Conservation (phyloP, 2,797 vertebrate species). For the Natrix natrix region DNA sequence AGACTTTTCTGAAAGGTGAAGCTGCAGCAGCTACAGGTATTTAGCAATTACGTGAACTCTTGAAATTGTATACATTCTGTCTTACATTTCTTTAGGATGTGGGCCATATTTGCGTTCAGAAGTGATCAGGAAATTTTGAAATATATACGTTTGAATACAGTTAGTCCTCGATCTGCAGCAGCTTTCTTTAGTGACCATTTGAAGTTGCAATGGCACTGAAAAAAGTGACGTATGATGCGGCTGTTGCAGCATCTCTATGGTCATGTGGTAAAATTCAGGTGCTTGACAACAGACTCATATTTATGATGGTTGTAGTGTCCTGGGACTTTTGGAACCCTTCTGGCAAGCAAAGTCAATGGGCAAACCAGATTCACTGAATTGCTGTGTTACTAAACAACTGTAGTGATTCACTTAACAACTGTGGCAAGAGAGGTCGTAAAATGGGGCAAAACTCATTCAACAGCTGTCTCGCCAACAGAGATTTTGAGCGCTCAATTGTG, state of each 20-base stretch:
- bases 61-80: background rate
- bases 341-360: background rate
- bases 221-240: background rate
- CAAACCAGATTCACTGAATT: background rate
- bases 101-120: background rate
- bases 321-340: background rate
- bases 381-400: background rate
- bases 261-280: background rate
- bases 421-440: too few relatives aligned
- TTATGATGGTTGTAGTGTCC: background rate
- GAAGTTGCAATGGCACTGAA: background rate
- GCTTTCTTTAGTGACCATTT: background rate
- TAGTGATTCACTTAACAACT: background rate
- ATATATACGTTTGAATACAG: background rate
- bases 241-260: background rate
- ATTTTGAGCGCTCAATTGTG: background rate
- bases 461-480: background rate
- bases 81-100: background rate
- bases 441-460: background rate
- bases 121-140: background rate
- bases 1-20: background rate
- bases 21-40: background rate
- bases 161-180: background rate
- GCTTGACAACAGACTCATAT: background rate
- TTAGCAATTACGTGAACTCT: background rate